Evolutionary conservation across 2,888 invertebrate genomes (phyloP), one percentile per base, ranked within the genome.

Genomic region (Ophion obscuratus): DNA sequence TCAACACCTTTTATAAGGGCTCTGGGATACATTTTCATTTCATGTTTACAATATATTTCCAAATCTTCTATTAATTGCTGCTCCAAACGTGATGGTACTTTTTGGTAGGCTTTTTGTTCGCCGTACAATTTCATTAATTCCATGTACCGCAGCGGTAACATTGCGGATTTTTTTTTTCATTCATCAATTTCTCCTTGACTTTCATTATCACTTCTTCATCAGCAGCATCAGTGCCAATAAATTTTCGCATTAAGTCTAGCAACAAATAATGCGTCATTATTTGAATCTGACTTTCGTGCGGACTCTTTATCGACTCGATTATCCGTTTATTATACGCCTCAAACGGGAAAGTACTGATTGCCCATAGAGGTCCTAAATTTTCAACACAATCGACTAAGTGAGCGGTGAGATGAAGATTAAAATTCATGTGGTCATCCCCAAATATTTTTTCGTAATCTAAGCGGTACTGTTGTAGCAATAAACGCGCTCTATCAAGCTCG

Each of bases 341-440:
- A 40, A 66, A 66, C 0, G 66, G 36, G 36, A 40, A 66, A 66
- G 66, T 66, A 66, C 36, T 66, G 40, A 40, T 66, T 66, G 66
- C 66, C 40, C 66, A 66, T 11, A 66, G 66, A 66, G 66, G 66
- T 17, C 66, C 66, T 66, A 66, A 36, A 36, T 66, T 66, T 66
- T 40, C 66, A 66, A 66, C 66, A 40, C 66, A 66, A 66, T 66
- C 66, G 36, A 66, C 66, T 40, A 66, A 66, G 66, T 66, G 66
- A 11, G 66, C 40, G n/a, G 66, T 66, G 66, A 66, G 66, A 66
- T 66, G 66, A 66, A 66, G 36, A 66, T 66, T 66, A 14, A 40
- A 66, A 66, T 14, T 66, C 66, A 66, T 66, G 36, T 66, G 66
- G 40, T 36, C n/a, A 14, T 66, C 66, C 5, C 40, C n/a, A 2